Conservation (phyloP, 2,113 vertebrate species). For the Oreochromis niloticus region DNA sequence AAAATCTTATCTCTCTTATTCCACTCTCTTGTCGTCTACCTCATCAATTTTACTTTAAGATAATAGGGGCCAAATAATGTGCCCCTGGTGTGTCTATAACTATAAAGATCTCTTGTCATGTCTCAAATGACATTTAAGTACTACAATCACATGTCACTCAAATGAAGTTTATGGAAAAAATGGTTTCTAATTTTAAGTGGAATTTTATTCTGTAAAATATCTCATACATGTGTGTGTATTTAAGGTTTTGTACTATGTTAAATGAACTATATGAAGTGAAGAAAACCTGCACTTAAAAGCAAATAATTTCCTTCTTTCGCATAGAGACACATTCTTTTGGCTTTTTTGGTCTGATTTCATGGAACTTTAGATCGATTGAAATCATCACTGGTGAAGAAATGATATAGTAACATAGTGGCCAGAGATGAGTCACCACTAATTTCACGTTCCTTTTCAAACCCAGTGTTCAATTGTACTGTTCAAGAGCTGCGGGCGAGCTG, state of each 20-base stretch:
- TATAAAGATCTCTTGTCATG: background rate
- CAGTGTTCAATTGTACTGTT: slow-evolving; percentile 50
- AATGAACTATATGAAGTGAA: slow-evolving; percentile 13
- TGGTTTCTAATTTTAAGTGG: background rate
- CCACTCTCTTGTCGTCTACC: background rate
- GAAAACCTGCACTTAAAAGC: slow-evolving; percentile 6
- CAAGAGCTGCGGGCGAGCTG: slow-evolving; percentile 34
- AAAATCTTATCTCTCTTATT: background rate
- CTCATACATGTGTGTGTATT: background rate
- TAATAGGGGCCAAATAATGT: background rate
- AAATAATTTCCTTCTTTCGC: slow-evolving; percentile 37
- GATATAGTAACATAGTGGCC: slow-evolving; percentile 66
- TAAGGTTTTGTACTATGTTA: background rate
- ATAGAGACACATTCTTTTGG: slow-evolving; percentile 43
- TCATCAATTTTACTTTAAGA: background rate
- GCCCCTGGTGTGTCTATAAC: background rate
- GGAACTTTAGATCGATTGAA: slow-evolving; percentile 69
- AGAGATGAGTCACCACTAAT: slow-evolving; percentile 73
- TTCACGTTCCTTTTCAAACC: slow-evolving; percentile 65
- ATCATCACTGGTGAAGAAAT: slow-evolving; percentile 65
- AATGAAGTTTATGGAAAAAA: background rate
- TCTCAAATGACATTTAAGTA: background rate
- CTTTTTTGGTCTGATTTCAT: slow-evolving; percentile 62
- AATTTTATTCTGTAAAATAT: background rate
- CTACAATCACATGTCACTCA: background rate